Evolutionary conservation across 2,888 invertebrate species (phyloP).

Genomic region (Caenorhabditis macrosperma): DNA sequence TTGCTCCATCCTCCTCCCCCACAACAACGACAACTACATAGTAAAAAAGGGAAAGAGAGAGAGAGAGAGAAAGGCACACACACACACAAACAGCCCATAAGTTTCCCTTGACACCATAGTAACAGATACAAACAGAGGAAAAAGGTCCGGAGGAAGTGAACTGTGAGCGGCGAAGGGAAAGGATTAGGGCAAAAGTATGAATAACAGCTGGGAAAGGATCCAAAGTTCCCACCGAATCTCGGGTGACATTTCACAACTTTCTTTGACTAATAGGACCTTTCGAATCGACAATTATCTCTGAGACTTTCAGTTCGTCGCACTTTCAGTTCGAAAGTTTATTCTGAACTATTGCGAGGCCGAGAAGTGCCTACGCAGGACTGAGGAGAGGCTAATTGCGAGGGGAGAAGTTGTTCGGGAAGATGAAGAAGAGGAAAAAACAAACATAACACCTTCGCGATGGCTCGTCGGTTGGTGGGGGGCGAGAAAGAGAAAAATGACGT

Average conservation of each 20-base stretch:
- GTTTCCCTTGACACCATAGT: slow-evolving; percentile 34
- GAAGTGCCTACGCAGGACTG: neutral
- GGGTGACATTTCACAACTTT: slow-evolving; percentile 8
- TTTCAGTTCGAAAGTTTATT: neutral
- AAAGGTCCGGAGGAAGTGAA: neutral
- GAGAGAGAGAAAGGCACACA: neutral
- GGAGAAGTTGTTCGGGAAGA: too few species aligned
- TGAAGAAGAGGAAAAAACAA: too few species aligned
- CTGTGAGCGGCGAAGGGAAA: neutral
- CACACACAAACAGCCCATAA: too few species aligned
- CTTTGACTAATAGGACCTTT: neutral
- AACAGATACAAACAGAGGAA: slow-evolving; percentile 32
- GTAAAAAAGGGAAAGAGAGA: neutral
- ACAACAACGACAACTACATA: slow-evolving; percentile 36
- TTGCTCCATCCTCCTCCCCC: slow-evolving; percentile 14
- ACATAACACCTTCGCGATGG: neutral
- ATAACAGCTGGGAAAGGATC: slow-evolving; percentile 6
- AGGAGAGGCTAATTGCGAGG: neutral
- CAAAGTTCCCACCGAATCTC: slow-evolving; percentile 16
- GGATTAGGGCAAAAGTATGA: neutral
- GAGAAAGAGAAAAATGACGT: neutral
- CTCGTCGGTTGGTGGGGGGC: neutral
- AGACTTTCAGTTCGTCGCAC: neutral
- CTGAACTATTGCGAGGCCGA: neutral
- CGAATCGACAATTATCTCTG: neutral